Percentiles rank a stretch among this genome's conserved stretches.
These are phyloP conservation scores for Mythimna impura DNA, from an alignment of 2,888 invertebrate species.

Conservation along the genomic window DNA sequence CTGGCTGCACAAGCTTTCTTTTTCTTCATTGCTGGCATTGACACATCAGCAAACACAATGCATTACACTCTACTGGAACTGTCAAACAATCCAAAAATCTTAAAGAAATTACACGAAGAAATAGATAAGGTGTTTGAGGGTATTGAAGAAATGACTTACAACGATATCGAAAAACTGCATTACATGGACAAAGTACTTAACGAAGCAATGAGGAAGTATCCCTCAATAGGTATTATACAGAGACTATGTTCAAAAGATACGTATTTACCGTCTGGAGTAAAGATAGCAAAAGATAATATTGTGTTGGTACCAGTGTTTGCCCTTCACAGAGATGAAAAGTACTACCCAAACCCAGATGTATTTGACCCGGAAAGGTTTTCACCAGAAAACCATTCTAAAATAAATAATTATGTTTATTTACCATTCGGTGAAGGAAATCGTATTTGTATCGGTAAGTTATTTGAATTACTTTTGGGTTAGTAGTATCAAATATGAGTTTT, in stretches of 20 bases:
- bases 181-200: conserved; percentile 82
- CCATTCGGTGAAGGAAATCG: conserved; percentile 89
- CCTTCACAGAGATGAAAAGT: conserved; percentile 79
- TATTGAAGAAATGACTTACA: conserved; percentile 73
- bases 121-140: conserved; percentile 76
- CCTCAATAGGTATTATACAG: conserved; percentile 75
- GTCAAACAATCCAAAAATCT: conserved; percentile 77
- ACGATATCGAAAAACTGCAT: conserved; percentile 75
- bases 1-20: conserved; percentile 85
- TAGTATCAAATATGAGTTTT: neutral
- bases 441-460: conserved; percentile 85
- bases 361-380: conserved; percentile 88
- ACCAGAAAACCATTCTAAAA: conserved; percentile 65
- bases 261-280: conserved; percentile 71
- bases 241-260: conserved; percentile 75
- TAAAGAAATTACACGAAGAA: conserved; percentile 79
- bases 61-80: conserved; percentile 80
- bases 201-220: conserved; percentile 79
- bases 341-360: conserved; percentile 78
- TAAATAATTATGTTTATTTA: conserved; percentile 79
- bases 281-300: conserved; percentile 70
- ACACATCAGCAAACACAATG: conserved; percentile 82
- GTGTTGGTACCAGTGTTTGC: conserved; percentile 73
- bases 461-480: neutral
- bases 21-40: conserved; percentile 85